These are phyloP conservation scores for Epinephelus moara DNA, from an alignment of 2,113 vertebrate species.

Conservation along the genomic window DNA sequence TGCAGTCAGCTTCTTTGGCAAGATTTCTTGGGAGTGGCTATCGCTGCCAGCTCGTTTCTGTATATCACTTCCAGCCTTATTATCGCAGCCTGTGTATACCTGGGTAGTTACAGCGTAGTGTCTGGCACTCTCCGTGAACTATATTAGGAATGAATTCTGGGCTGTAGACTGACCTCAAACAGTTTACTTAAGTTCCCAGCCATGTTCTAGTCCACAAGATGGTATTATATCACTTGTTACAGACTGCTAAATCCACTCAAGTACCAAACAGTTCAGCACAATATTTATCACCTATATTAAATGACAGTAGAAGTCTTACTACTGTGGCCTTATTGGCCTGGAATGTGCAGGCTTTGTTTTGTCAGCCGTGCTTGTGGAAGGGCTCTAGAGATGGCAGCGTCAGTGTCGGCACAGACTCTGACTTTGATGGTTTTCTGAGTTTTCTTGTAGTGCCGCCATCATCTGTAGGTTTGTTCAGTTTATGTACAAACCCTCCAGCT, in stretches of 20 bases:
- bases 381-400: not conserved
- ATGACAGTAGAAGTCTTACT: slow-evolving; percentile 7
- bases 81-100: slow-evolving; percentile 69
- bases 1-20: slow-evolving; percentile 63
- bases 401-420: not conserved
- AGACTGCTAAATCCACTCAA: slow-evolving; percentile 18
- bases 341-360: not conserved
- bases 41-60: slow-evolving; percentile 62
- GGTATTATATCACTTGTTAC: slow-evolving; percentile 21
- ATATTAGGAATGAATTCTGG: slow-evolving; percentile 63
- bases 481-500: too few species aligned
- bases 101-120: slow-evolving; percentile 51
- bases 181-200: slow-evolving; percentile 50
- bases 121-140: slow-evolving; percentile 56
- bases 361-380: not conserved
- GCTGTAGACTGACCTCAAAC: slow-evolving; percentile 53
- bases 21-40: slow-evolving; percentile 45
- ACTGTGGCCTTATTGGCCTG: slow-evolving; percentile 3
- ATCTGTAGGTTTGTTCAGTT: too few species aligned
- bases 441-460: too few species aligned
- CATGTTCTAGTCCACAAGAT: slow-evolving; percentile 31
- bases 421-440: too few species aligned
- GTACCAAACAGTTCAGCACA: slow-evolving; percentile 6
- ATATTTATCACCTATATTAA: slow-evolving; percentile 17
- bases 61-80: slow-evolving; percentile 69